phyloP scores from a whole-genome alignment of 2,113 vertebrate species.

The Calypte anna region DNA sequence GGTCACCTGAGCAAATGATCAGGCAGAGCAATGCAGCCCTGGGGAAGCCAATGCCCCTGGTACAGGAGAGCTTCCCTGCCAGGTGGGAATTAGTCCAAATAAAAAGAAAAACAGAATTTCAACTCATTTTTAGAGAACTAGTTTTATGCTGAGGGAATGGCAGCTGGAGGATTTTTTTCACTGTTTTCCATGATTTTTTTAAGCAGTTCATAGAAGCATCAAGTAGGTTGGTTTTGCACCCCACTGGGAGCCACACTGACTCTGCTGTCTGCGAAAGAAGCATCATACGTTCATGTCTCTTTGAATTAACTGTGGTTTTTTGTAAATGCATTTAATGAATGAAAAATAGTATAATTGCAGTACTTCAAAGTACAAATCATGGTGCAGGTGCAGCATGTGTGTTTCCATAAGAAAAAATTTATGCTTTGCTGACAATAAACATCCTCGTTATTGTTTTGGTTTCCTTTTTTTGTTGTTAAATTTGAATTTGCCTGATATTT shows the following conservation, averaged over 20 bases:
- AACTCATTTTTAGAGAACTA: not conserved
- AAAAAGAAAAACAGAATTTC: not conserved
- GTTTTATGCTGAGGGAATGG: not conserved
- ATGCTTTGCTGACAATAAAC: not conserved
- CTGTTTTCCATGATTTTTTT: not conserved
- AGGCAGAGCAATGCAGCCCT: rapidly evolving
- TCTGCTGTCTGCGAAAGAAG: not conserved
- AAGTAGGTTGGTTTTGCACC: not conserved
- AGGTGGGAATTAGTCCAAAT: not conserved
- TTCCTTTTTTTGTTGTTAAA: not conserved
- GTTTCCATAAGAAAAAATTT: not conserved
- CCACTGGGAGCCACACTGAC: not conserved
- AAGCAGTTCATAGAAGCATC: not conserved
- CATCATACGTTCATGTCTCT: not conserved
- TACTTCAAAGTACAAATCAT: not conserved
- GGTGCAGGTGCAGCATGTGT: not conserved
- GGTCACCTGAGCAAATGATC: not conserved
- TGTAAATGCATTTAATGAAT: not conserved
- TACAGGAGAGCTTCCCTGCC: rapidly evolving
- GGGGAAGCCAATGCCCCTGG: not conserved
- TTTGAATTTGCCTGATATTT: not conserved
- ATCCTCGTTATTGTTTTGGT: not conserved
- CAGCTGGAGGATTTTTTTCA: not conserved
- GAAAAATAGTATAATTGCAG: not conserved
- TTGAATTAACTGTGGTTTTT: not conserved